Evolutionary conservation across 2,113 vertebrate species (phyloP), one percentile per base, ranked within the genome.

Genomic region (Vidua macroura): DNA sequence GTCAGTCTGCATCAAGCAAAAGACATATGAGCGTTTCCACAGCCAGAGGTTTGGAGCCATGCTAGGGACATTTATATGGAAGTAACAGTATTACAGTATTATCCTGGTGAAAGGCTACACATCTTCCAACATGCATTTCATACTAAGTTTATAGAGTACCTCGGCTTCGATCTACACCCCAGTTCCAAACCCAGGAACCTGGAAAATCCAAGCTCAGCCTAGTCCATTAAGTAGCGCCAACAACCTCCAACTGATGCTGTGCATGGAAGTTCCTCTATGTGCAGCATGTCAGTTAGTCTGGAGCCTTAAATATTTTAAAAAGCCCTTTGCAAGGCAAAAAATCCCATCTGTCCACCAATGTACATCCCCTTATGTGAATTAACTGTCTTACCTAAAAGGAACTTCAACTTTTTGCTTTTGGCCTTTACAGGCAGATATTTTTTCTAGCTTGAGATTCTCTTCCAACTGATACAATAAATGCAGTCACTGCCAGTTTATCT

Each of bases 171-270:
- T 44, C 49, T 3, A 28, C 23, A 60, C 10, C 9, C 19, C 21
- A 41, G 46, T 37, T 83, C 76, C 52, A 83, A 69, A 58, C 28
- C 4, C 37, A 86, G 37, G 52, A 79, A 55, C 14, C 10, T 62
- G 79, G 85, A 82, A 94, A 92, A 93, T 19, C 58, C 75, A 43
- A 8, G 21, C 37, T 93, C 70, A 68, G 18, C 30, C 39, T 27
- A 4, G 16, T 30, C 48, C 35, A 30, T 11, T 10, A 11, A 53
- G 23, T 7, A 55, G 23, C 3, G 9, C 52, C 67, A 80, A 62
- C 46, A 48, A 25, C 28, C 55, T 69, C 18, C 0, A 63, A 69
- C 64, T 1, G 2, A 52, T 16, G 35, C 37, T 2, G 0, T 2
- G 17, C 58, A 23, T 5, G 5, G 37, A 69, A 76, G 28, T 15